These are phyloP conservation scores for Thermophis baileyi DNA, from an alignment of 2,113 vertebrate species.

Conservation along the genomic window DNA sequence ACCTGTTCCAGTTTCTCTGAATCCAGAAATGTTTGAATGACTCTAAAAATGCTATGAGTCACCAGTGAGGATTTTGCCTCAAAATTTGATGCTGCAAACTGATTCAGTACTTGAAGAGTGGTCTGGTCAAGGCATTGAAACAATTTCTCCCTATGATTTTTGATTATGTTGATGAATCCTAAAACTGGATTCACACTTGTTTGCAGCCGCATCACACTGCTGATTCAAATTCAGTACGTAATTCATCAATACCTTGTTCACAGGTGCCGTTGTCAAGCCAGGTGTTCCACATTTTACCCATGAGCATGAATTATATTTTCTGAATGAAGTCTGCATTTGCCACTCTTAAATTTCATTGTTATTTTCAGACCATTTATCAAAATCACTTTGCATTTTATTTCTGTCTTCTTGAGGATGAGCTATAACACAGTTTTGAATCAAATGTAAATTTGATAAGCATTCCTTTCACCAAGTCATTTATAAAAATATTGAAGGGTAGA, in stretches of 20 bases:
- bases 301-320: neutral
- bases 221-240: neutral
- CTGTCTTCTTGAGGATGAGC: neutral
- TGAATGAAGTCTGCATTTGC: neutral
- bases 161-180: neutral
- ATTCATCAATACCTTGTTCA: neutral
- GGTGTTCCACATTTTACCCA: neutral
- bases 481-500: neutral
- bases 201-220: neutral
- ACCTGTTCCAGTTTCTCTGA: neutral
- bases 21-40: neutral
- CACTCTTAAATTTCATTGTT: neutral
- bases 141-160: neutral
- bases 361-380: neutral
- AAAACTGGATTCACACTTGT: neutral
- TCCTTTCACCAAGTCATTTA: neutral
- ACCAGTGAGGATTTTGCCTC: neutral
- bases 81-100: neutral
- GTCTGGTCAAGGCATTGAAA: neutral
- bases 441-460: neutral
- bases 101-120: neutral
- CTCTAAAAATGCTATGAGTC: neutral
- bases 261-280: neutral
- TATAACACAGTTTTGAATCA: neutral
- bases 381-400: neutral